Evolutionary conservation across 1,140 invertebrate species (phyloP), one percentile per base, ranked within the genome.

Genomic region (Littorina saxatilis): DNA sequence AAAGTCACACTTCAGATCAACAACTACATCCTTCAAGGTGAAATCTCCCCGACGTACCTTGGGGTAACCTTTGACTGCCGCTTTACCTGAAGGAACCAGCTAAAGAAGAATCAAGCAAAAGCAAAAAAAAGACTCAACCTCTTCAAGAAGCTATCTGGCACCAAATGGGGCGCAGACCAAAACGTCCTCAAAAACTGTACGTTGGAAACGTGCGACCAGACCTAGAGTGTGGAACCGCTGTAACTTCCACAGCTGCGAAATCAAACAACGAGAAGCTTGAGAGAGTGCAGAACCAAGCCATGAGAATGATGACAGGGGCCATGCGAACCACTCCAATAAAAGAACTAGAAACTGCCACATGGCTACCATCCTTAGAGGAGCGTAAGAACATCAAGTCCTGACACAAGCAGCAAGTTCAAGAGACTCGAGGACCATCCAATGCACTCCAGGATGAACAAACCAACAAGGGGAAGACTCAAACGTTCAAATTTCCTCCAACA

Each of bases 221-320:
- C 61, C 43, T 80, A 32, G 77, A 83, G 39, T 84, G 73, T 78
- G 80, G 83, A 5, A 73, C 47, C 13, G 23, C 70, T 63, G 61
- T n/a, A 0, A 63, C 23, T n/a, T 63, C 61, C 23, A 63, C 61
- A 63, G 20, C 2, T 27, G 61, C 61, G 9, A 15, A 63, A 3
- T 63, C 61, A 15, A 63, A 32, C 61, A 63, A 11, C 9, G 17
- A 63, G 9, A 63, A 63, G 61, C 61, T 63, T 15, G 15, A 15
- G 23, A 63, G 61, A 63, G 61, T 63, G 11, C 61, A 63, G 27
- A 23, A 63, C 2, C 61, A 63, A n/a, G 61, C 61, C 61, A 63
- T 63, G 61, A 63, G 61, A 32, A 63, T 63, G 61, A 63, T 63
- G 61, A 3, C 61, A 27, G 61, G 61, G 9, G 61, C 61, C 61